Conservation (phyloP, 2,113 vertebrate species). For the Engystomops pustulosus region DNA sequence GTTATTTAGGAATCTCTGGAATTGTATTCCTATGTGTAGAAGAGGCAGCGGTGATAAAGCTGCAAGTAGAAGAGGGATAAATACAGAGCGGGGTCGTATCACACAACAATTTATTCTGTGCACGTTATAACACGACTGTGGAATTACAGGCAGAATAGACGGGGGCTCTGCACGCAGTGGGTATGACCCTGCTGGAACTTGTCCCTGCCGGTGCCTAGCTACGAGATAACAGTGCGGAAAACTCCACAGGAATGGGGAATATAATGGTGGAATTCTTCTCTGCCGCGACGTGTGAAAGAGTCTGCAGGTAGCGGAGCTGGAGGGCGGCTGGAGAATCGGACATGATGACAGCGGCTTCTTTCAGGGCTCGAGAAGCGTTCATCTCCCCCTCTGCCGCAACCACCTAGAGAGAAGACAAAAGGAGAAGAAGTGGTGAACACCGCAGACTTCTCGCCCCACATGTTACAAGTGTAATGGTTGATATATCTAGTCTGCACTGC, state of each 20-base stretch:
- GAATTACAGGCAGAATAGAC: background rate
- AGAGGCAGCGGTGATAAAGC: background rate
- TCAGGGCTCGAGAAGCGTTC: conserved; percentile 63
- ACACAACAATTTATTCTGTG: background rate
- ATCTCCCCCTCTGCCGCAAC: conserved; percentile 64
- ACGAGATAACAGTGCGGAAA: conserved; percentile 44
- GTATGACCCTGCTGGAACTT: background rate
- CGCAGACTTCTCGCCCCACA: background rate
- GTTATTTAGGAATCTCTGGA: too few relatives aligned
- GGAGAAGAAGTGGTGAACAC: background rate
- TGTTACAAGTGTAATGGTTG: too few relatives aligned
- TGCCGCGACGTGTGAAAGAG: conserved; percentile 59
- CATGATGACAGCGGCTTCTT: conserved; percentile 62
- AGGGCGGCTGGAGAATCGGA: conserved; percentile 58
- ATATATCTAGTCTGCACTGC: too few relatives aligned
- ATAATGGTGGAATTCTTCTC: conserved; percentile 64
- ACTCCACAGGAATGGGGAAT: conserved; percentile 63
- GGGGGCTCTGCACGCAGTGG: background rate
- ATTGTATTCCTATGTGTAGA: too few relatives aligned
- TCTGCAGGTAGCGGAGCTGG: conserved; percentile 65
- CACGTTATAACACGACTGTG: background rate
- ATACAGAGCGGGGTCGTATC: background rate
- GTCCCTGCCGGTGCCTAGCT: background rate
- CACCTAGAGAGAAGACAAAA: conserved; percentile 52
- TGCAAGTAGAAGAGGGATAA: background rate